Evolutionary conservation across 2,888 invertebrate genomes (phyloP).

Genomic region (Caenorhabditis doughertyi): DNA sequence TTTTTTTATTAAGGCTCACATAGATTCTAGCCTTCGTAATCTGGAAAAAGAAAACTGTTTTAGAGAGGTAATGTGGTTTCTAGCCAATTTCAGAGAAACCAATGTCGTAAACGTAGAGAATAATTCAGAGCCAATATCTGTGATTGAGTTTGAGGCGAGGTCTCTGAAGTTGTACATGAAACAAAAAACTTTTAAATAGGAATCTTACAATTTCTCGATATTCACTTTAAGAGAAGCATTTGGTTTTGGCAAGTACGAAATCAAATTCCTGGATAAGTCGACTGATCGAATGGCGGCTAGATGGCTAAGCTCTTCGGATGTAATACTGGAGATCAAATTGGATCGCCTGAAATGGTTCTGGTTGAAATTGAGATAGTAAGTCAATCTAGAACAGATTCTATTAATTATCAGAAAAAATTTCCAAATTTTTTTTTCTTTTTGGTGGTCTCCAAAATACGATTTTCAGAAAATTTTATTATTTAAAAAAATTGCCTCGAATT

Average conservation of each 20-base stretch:
- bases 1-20: conserved; percentile 68
- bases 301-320: conserved; percentile 48
- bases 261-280: conserved; percentile 68
- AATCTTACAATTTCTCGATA: conserved; percentile 45
- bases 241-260: conserved; percentile 58
- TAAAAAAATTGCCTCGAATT: no score
- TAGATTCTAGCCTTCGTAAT: conserved; percentile 58
- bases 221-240: conserved; percentile 1
- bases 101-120: conserved; percentile 67
- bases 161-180: conserved; percentile 59
- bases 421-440: no score
- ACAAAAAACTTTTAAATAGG: background rate
- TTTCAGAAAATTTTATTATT: no score
- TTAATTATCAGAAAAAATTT: no score
- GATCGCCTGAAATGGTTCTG: conserved; percentile 65
- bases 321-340: conserved; percentile 56
- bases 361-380: no score
- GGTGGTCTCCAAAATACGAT: no score
- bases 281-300: conserved; percentile 58
- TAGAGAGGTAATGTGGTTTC: conserved; percentile 68
- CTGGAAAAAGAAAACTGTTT: conserved; percentile 65
- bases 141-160: conserved; percentile 70
- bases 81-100: conserved; percentile 65
- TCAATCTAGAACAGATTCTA: no score
- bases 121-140: conserved; percentile 60